phyloP scores from a whole-genome alignment of 2,888 invertebrate species.

The Euplexia lucipara region DNA sequence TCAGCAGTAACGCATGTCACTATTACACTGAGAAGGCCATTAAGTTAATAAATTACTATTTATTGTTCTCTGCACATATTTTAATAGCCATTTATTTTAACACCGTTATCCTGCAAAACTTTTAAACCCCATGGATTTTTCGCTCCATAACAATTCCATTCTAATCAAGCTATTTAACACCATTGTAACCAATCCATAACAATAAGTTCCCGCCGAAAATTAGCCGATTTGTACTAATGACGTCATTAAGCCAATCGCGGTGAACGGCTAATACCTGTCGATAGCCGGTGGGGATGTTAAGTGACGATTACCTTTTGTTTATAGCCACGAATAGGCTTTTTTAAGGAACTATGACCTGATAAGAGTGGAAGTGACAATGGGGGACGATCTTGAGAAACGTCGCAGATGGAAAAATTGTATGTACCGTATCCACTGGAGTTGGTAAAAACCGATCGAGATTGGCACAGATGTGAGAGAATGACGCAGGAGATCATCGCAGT shows the following conservation, averaged over 20 bases:
- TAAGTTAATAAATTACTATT: too few species aligned
- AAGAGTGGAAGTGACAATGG: neutral
- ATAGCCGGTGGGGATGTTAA: slow-evolving; percentile 51
- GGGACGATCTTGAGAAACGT: neutral
- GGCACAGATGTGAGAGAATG: too few species aligned
- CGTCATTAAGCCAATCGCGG: slow-evolving; percentile 47
- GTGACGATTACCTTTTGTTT: slow-evolving; percentile 56
- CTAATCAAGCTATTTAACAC: slow-evolving; percentile 51
- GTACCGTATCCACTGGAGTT: too few species aligned
- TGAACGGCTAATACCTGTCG: slow-evolving; percentile 54
- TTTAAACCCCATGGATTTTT: neutral
- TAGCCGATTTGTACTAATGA: slow-evolving; percentile 64
- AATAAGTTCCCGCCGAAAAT: slow-evolving; percentile 58
- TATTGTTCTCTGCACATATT: too few species aligned
- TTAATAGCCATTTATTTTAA: too few species aligned
- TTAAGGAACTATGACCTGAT: slow-evolving; percentile 27
- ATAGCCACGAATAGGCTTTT: slow-evolving; percentile 42
- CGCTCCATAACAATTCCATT: neutral
- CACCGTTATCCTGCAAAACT: neutral
- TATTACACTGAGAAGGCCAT: too few species aligned
- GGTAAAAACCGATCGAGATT: too few species aligned
- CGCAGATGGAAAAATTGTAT: too few species aligned
- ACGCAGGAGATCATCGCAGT: too few species aligned
- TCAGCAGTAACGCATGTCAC: too few species aligned
- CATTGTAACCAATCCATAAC: slow-evolving; percentile 40